phyloP scores from a whole-genome alignment of 2,113 vertebrate genomes.

The Lota lota region DNA sequence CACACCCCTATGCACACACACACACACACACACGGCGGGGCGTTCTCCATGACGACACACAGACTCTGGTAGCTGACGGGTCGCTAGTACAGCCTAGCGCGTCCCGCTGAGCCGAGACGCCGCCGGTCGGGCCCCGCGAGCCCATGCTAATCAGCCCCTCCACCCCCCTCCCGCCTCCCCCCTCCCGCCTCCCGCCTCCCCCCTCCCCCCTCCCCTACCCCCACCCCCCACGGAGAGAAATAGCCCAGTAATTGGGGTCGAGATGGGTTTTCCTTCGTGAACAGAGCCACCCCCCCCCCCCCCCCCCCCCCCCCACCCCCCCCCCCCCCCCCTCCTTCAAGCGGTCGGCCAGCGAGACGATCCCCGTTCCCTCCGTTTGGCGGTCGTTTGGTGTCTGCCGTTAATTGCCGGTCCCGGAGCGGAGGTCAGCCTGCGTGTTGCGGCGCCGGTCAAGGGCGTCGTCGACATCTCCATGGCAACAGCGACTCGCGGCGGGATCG shows the following conservation, averaged over 20 bases:
- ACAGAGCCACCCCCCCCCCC: constrained; percentile 3
- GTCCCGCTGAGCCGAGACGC: constrained; percentile 13
- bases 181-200: no score
- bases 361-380: not conserved
- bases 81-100: constrained; percentile 29
- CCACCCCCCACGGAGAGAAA: constrained; percentile 10
- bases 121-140: constrained; percentile 20
- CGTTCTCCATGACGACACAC: constrained; percentile 24
- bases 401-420: constrained; percentile 37
- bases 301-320: no score
- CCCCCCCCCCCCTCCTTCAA: no score
- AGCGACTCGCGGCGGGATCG: constrained; percentile 34
- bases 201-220: no score
- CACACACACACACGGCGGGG: no score
- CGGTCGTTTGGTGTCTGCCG: constrained; percentile 15
- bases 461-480: constrained; percentile 38
- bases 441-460: constrained; percentile 29
- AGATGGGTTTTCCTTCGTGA: constrained; percentile 23
- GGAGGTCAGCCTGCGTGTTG: constrained; percentile 43
- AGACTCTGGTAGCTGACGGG: constrained; percentile 35
- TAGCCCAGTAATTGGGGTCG: constrained; percentile 40
- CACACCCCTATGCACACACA: not conserved
- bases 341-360: not conserved
- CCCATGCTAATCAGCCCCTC: not conserved
- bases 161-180: no score